Evolutionary conservation across 2,113 vertebrate species (phyloP), one percentile per base, ranked within the genome.

Genomic region (Ochotona curzoniae): DNA sequence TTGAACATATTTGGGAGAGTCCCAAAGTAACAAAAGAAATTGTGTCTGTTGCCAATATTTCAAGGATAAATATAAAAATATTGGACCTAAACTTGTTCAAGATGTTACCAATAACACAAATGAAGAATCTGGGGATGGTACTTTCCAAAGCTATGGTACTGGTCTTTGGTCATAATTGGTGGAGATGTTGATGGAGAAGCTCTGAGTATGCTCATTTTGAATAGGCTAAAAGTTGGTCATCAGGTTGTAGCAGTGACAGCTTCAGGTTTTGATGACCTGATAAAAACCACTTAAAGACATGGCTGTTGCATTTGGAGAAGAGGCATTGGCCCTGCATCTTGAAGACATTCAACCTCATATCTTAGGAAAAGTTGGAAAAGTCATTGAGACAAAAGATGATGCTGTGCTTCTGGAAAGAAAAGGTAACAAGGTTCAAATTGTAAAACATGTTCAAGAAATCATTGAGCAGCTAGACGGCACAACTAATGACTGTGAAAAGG

Each of bases 61-160:
- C 84, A 99, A 99, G 97, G 99, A 99, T 97, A 99, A 98, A 95
- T 99, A 99, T 95, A 99, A 99, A 97, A 99, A 99, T 94, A 99
- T 99, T 3, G 99, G 99, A 18, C 99, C 99, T 93, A 99, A 86
- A 95, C 97, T 99, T 95, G 99, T 99, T 93, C 99, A 99, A 94
- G 99, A 99, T 5, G 99, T 99, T 94, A 99, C 99, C 97, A 99
- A 99, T 97, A 99, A 99, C 67, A 99, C 99, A 64, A 99, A 99
- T 0, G 99, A 99, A 97, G 99, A 99, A 95, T 99, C 99, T 0
- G 99, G 99, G 0, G 99, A 99, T 44, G 99, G 99, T 35, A 99
- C 99, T 99, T 10, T 99, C 99, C 51, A 99, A 99, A 0, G 99
- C 99, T 54, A 99, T 99, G 0, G 99, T 99, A 14, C 97, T 99